Percentiles rank a stretch among this genome's conserved stretches.
These are phyloP conservation scores for Liodrosophila aerea DNA, from an alignment of 2,888 invertebrate genomes.

Conservation along the genomic window DNA sequence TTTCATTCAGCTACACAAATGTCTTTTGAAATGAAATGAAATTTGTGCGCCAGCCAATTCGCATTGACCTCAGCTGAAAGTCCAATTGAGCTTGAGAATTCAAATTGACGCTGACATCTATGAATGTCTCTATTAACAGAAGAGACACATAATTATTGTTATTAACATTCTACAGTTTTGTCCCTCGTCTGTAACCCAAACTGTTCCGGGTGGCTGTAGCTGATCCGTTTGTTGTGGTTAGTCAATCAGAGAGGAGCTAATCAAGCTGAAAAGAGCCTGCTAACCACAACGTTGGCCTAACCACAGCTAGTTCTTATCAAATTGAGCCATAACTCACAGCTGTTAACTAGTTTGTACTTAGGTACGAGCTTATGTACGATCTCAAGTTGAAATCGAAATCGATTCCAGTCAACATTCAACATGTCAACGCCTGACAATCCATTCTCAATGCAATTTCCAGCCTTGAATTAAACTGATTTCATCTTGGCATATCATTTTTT, in stretches of 20 bases:
- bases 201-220: constrained; percentile 39
- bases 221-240: too few relatives aligned
- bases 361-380: constrained; percentile 25
- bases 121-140: constrained; percentile 62
- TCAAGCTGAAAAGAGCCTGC: too few relatives aligned
- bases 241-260: too few relatives aligned
- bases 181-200: constrained; percentile 27
- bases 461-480: constrained; percentile 65
- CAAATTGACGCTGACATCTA: constrained; percentile 68
- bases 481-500: constrained; percentile 60
- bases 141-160: constrained; percentile 11
- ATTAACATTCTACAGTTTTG: neutral
- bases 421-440: constrained; percentile 64
- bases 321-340: too few relatives aligned
- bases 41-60: constrained; percentile 54
- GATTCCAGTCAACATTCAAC: constrained; percentile 57
- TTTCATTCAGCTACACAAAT: neutral
- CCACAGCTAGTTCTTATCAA: constrained; percentile 41
- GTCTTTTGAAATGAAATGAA: constrained; percentile 21
- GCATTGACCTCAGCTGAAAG: constrained; percentile 62
- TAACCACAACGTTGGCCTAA: constrained; percentile 3
- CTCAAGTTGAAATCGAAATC: constrained; percentile 37
- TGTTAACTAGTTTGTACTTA: neutral
- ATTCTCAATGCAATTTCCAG: constrained; percentile 55
- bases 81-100: constrained; percentile 62